Base-by-base conservation (phyloP, 2,113 vertebrate species). In the Coptodon rendalli region DNA sequence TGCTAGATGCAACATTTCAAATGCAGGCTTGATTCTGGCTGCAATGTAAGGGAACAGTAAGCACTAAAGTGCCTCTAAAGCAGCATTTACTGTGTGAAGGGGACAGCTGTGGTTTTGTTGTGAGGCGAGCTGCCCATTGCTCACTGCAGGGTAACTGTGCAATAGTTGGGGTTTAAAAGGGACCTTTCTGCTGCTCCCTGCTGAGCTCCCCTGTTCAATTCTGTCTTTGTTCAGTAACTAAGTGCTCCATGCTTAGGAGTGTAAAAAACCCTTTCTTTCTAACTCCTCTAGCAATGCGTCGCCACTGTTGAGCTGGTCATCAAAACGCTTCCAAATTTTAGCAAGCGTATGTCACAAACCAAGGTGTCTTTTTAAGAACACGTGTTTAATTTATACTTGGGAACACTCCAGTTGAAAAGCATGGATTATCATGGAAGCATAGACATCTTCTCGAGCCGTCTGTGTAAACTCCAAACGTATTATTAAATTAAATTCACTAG, bases 71-170 rank as follows among this genome's bases (percentile, higher is more conserved):
- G 94, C 93, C 78, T 92, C 71, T 87, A 45, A 85, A 93, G 87
- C 89, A 93, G 93, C 87, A 63, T 93, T 91, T 89, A 45, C 80
- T 87, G 89, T 89, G 87, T 89, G 87, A 80, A 95, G 88, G 94
- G 94, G 89, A 90, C 95, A 95, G 95, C 95, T 96, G 95, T 91
- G 90, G 88, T 85, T 94, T 93, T 94, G 92, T 93, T 91, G 87
- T 34, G 91, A 89, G 94, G 84, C 79, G 40, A 87, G 86, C 83
- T 86, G 90, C 93, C 92, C 90, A 56, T 86, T 50, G 89, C 90
- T 95, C 93, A 88, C 94, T 80, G 89, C 92, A 86, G 94, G 94
- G 88, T 56, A 84, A 92, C 86, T 85, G 90, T 82, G 91, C 93
- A 93, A 86, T 89, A 88, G 88, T 83, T 86, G 12, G 84, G 82